Base-by-base conservation (phyloP, 2,888 invertebrate species). In the Rosalia funebris region DNA sequence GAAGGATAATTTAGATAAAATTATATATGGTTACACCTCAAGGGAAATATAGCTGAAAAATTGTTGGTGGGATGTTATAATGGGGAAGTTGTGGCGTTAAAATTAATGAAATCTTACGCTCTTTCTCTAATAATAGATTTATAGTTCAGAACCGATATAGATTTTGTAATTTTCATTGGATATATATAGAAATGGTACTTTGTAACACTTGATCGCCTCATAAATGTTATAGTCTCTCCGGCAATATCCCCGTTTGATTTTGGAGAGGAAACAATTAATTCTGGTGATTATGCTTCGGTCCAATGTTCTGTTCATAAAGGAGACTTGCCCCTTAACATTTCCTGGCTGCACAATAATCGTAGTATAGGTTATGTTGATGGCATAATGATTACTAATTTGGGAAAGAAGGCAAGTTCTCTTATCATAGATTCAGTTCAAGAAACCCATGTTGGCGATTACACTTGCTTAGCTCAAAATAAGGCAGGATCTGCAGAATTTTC, bases 391-490 rank as follows among this genome's bases (percentile, higher is more conserved):
- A 83, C 74, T 80, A 86, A 78, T 83, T 84, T 63, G 85, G 88
- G 72, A 11, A 75, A 68, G 59, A 71, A 86, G 84, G 73, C 87
- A 84, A 75, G 86, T 84, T 46, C 87, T 83, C 73, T 82, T 80
- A 63, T 86, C 83, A 89, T 92, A 75, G 89, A 90, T 71, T 85
- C 87, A 61, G 91, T 90, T 67, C 87, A 87, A 74, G 89, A 87
- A 66, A 84, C 85, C 56, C 91, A 92, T 80, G 87, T 89, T 66
- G 93, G 93, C 61, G 85, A 87, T 75, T 93, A 91, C 75, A 91
- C 90, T 36, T 93, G 93, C 77, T 85, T 88, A 54, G 92, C 91
- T 7, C 79, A 79, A 61, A 88, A 88, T 76, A 77, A 75, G 63
- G 88, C 88, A 19, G 85, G 85, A 63, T 81, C 80, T 56, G 81